Evolutionary conservation across 1,140 invertebrate genomes (phyloP).

Genomic region (Hylyphantes graminicola): DNA sequence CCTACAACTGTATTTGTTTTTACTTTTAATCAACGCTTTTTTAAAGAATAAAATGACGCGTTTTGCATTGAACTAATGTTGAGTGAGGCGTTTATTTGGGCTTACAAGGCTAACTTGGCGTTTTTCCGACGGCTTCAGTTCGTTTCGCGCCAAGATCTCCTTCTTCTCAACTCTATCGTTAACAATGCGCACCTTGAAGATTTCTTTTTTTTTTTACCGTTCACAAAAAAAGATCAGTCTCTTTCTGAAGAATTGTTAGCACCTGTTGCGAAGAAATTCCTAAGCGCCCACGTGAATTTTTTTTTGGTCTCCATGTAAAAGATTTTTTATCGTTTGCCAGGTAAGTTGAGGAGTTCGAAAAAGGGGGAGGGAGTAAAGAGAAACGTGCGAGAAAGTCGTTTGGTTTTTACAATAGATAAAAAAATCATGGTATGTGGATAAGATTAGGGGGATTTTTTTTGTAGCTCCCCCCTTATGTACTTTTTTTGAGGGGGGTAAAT

Average conservation of each 20-base stretch:
- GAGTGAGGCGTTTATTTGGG: too few species aligned
- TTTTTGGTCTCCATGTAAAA: slow-evolving; percentile 3
- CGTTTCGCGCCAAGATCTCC: background rate
- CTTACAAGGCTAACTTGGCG: too few species aligned
- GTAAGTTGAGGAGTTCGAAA: slow-evolving; percentile 6
- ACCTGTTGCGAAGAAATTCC: slow-evolving; percentile 46
- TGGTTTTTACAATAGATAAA: background rate
- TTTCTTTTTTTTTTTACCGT: background rate
- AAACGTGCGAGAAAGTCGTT: slow-evolving; percentile 43
- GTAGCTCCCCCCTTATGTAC: background rate
- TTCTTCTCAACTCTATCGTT: slow-evolving; percentile 5
- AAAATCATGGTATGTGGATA: slow-evolving; percentile 13
- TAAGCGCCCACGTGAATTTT: slow-evolving; percentile 44
- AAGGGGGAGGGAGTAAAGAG: slow-evolving; percentile 13
- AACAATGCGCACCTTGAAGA: slow-evolving; percentile 40
- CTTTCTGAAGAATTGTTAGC: slow-evolving; percentile 31
- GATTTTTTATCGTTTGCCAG: background rate
- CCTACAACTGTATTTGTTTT: too few species aligned
- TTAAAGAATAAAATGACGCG: too few species aligned
- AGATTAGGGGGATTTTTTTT: background rate
- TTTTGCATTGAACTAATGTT: too few species aligned
- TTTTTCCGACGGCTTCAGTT: too few species aligned
- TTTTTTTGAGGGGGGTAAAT: background rate
- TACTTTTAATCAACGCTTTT: too few species aligned
- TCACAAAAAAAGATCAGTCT: slow-evolving; percentile 48